Percentiles rank a stretch among this genome's conserved stretches.
These are phyloP conservation scores for Limnodromus scolopaceus DNA, from an alignment of 2,797 vertebrate species.

Conservation along the genomic window DNA sequence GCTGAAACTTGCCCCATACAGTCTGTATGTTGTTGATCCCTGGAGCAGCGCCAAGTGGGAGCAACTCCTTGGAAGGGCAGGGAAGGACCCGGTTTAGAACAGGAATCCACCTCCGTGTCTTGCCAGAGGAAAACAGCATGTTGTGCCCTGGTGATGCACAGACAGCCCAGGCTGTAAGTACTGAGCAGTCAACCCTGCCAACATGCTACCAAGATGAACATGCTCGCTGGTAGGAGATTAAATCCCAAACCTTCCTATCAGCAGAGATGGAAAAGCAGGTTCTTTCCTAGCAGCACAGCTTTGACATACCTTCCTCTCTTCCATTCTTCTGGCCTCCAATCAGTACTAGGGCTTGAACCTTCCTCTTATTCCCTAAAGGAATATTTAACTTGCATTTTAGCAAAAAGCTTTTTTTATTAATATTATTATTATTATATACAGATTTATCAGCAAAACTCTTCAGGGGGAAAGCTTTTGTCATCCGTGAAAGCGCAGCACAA, in stretches of 20 bases:
- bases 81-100: not conserved
- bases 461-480: constrained; percentile 69
- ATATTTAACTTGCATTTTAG: constrained; percentile 47
- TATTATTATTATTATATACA: constrained; percentile 45
- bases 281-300: not conserved
- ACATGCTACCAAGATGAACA: not conserved
- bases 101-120: not conserved
- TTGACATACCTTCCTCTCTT: not conserved
- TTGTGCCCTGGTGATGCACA: not conserved
- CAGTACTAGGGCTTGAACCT: not conserved
- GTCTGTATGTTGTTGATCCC: not conserved
- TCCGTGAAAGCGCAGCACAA: constrained; percentile 56
- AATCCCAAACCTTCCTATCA: not conserved
- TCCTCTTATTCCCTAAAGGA: constrained; percentile 22
- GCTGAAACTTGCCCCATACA: not conserved
- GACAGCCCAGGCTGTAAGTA: not conserved
- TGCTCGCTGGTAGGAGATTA: not conserved
- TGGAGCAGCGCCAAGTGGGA: not conserved
- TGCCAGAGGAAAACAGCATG: not conserved
- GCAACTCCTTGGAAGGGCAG: not conserved
- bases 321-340: not conserved
- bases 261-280: not conserved
- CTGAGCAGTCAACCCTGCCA: not conserved
- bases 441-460: constrained; percentile 66
- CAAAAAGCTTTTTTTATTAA: constrained; percentile 32